phyloP scores from a whole-genome alignment of 2,797 vertebrate genomes.

The Mormyrus proboscirostris region DNA sequence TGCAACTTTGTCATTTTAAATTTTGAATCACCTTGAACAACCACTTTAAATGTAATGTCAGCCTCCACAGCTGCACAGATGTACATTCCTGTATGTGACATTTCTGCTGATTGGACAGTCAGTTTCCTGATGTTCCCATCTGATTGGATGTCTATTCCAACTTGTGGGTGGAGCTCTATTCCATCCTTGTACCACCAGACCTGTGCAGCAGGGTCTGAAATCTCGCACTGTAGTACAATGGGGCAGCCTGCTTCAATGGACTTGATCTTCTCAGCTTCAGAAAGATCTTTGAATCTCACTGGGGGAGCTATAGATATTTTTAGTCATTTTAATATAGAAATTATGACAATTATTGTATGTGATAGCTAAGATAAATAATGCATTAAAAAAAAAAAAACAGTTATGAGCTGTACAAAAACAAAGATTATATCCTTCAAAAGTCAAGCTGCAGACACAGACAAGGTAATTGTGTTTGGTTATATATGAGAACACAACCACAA shows the following conservation, averaged over 20 bases:
- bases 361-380: neutral
- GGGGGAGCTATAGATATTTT: conserved; percentile 24
- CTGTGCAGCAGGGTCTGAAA: conserved; percentile 46
- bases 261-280: conserved; percentile 34
- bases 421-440: neutral
- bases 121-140: conserved; percentile 61
- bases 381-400: neutral
- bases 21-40: conserved; percentile 67
- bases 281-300: conserved; percentile 32
- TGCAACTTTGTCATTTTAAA: neutral
- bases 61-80: conserved; percentile 65
- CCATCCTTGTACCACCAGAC: conserved; percentile 65
- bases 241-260: conserved; percentile 49
- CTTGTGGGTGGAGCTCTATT: conserved; percentile 45
- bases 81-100: conserved; percentile 61
- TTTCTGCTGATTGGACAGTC: conserved; percentile 55
- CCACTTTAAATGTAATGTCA: conserved; percentile 67
- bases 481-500: neutral
- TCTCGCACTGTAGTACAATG: conserved; percentile 57
- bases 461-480: neutral
- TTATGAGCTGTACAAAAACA: neutral
- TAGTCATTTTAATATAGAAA: conserved; percentile 5
- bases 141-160: conserved; percentile 58
- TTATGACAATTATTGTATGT: neutral
- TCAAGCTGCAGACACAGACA: neutral